Conservation (phyloP, 2,113 vertebrate genomes). For the Brachypteracias leptosomus region DNA sequence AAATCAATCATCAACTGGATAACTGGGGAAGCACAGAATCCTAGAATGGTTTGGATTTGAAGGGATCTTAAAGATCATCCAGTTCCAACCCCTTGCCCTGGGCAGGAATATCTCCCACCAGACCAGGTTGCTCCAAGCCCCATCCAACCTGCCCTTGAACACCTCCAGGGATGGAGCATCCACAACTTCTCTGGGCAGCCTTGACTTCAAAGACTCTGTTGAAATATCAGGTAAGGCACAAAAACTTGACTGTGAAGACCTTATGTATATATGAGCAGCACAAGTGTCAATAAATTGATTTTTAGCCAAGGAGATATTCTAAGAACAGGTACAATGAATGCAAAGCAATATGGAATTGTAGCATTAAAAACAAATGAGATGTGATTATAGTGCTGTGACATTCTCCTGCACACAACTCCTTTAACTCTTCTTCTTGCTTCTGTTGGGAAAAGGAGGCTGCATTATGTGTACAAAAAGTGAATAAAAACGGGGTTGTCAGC, state of each 20-base stretch:
- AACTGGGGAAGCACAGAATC: neutral
- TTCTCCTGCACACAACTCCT: neutral
- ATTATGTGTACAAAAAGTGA: too few species aligned
- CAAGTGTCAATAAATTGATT: too few species aligned
- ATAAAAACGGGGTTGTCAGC: neutral
- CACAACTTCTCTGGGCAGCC: neutral
- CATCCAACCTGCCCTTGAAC: neutral
- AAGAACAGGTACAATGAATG: too few species aligned
- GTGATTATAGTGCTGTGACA: neutral
- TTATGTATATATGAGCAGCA: too few species aligned
- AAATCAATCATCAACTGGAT: neutral
- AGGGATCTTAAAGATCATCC: neutral
- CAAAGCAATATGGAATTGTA: neutral
- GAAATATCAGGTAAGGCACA: too few species aligned
- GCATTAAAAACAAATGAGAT: neutral
- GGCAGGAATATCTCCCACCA: neutral
- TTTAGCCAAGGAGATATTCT: too few species aligned
- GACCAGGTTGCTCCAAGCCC: neutral
- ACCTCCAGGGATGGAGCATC: too few species aligned
- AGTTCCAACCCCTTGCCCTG: neutral
- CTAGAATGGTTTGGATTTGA: neutral
- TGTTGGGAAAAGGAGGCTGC: neutral
- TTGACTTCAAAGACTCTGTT: too few species aligned
- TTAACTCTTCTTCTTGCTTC: neutral
- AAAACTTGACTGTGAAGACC: too few species aligned